These are phyloP conservation scores for Zaprionus vittiger DNA, from an alignment of 1,140 invertebrate genomes.

Conservation along the genomic window DNA sequence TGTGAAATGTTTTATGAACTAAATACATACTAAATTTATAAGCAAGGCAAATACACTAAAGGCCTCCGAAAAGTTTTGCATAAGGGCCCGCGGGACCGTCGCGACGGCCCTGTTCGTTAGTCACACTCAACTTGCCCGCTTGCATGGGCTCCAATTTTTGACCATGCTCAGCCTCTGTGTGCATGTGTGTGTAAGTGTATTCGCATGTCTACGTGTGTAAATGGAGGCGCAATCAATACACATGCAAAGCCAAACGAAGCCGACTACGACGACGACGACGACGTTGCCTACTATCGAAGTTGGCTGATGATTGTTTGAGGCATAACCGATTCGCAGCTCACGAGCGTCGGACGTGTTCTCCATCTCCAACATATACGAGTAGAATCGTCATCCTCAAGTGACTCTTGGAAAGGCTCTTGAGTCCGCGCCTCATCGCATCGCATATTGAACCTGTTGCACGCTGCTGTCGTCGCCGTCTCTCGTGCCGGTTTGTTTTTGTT, in stretches of 20 bases:
- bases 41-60: too few relatives aligned
- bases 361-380: constrained; percentile 2
- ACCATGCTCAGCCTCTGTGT: constrained; percentile 1
- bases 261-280: constrained; percentile 16
- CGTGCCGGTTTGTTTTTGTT: constrained; percentile 41
- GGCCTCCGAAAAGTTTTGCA: too few relatives aligned
- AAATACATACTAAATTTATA: too few relatives aligned
- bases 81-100: too few relatives aligned
- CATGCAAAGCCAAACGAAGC: constrained; percentile 26
- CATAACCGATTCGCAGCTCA: constrained; percentile 69
- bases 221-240: constrained; percentile 36
- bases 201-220: constrained; percentile 5
- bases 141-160: constrained; percentile 43
- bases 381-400: constrained; percentile 8
- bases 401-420: neutral
- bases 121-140: constrained; percentile 31
- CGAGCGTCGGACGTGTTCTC: constrained; percentile 64
- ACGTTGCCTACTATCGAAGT: constrained; percentile 49
- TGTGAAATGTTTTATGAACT: too few relatives aligned
- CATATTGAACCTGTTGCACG: constrained; percentile 45
- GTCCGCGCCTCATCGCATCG: neutral
- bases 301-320: constrained; percentile 28
- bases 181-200: constrained; percentile 13
- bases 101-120: constrained; percentile 28
- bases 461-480: constrained; percentile 21